Percentiles rank a stretch among this genome's conserved stretches.
These are phyloP conservation scores for Pyrochroa serraticornis DNA, from an alignment of 2,888 invertebrate genomes.

Conservation along the genomic window DNA sequence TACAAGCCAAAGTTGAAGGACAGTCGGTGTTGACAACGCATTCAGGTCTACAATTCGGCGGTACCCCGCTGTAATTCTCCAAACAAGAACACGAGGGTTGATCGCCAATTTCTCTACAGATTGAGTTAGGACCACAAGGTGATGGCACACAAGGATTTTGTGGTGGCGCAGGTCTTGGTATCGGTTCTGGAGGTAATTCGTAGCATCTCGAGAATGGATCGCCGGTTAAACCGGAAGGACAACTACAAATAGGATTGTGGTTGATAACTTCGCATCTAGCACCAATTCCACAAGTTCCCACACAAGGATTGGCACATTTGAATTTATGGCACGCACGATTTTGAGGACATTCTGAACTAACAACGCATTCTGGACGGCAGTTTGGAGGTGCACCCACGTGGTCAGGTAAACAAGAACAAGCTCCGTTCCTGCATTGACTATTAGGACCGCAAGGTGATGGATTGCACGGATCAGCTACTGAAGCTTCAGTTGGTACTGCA, in stretches of 20 bases:
- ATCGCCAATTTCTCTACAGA: slow-evolving; percentile 64
- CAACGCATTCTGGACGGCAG: slow-evolving; percentile 78
- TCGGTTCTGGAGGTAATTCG: slow-evolving; percentile 50
- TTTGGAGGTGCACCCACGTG: slow-evolving; percentile 75
- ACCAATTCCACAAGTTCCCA: slow-evolving; percentile 74
- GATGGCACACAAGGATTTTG: slow-evolving; percentile 66
- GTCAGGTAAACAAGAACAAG: slow-evolving; percentile 74
- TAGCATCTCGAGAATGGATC: slow-evolving; percentile 78
- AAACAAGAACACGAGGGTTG: slow-evolving; percentile 74
- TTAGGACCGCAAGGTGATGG: slow-evolving; percentile 80
- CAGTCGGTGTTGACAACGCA: slow-evolving; percentile 75
- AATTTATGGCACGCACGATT: slow-evolving; percentile 77
- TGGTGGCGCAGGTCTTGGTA: slow-evolving; percentile 51
- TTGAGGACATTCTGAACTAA: slow-evolving; percentile 75
- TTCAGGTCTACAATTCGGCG: slow-evolving; percentile 78
- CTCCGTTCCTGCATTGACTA: slow-evolving; percentile 71
- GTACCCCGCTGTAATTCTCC: slow-evolving; percentile 71
- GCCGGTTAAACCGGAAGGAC: slow-evolving; percentile 67
- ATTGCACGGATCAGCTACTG: slow-evolving; percentile 66
- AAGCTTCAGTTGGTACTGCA: slow-evolving; percentile 44
- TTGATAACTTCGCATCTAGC: slow-evolving; percentile 76
- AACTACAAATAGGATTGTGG: slow-evolving; percentile 79
- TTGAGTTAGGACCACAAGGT: slow-evolving; percentile 69
- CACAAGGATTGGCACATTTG: slow-evolving; percentile 76
- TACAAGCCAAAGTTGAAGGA: slow-evolving; percentile 69